Conservation (phyloP, 2,797 vertebrate genomes). For the Chaetophractus vellerosus region DNA sequence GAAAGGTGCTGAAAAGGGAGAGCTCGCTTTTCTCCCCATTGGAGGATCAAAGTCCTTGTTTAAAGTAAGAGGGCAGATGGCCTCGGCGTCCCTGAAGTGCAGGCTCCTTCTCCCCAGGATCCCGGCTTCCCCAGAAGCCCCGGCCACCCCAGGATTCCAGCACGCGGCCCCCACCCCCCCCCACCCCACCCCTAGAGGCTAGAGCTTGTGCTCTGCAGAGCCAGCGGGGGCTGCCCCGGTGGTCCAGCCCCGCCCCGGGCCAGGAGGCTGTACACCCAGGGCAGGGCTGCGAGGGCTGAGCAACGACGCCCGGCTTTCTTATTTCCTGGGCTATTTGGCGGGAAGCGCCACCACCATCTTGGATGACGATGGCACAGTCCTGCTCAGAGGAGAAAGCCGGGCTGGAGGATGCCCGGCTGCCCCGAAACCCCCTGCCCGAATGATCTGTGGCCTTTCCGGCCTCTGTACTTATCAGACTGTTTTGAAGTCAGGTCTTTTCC, state of each 20-base stretch:
- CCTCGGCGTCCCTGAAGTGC: not conserved
- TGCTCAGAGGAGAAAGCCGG: not conserved
- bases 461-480: not conserved
- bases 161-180: not conserved
- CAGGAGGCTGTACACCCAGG: accelerated
- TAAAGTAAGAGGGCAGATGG: not conserved
- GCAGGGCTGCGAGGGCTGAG: accelerated
- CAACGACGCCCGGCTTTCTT: not conserved
- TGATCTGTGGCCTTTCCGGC: not conserved
- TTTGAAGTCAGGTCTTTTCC: not conserved
- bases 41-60: not conserved
- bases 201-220: not conserved
- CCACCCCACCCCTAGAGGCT: not conserved
- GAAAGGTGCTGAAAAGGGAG: conserved; percentile 56
- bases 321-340: not conserved
- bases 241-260: not conserved
- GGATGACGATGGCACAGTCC: not conserved
- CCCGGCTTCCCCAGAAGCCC: not conserved
- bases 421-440: accelerated
- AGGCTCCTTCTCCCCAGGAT: not conserved
- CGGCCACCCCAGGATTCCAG: not conserved
- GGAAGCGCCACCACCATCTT: not conserved
- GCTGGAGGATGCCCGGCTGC: not conserved
- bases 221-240: not conserved
- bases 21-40: not conserved